phyloP scores from a whole-genome alignment of 2,113 vertebrate species.

The Empidonax alnorum region DNA sequence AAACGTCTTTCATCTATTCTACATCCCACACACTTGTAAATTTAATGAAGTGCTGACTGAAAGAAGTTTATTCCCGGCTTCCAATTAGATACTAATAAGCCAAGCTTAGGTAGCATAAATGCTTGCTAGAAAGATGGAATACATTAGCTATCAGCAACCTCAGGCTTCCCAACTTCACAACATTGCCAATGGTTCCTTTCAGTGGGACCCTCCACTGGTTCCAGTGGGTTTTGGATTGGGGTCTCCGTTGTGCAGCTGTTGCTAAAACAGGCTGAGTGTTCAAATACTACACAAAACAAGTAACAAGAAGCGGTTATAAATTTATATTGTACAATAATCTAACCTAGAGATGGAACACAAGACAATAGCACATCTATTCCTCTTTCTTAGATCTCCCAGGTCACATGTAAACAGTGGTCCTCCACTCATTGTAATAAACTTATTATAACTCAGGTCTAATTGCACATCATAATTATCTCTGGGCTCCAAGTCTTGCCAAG shows the following conservation, averaged over 20 bases:
- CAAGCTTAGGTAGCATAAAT: neutral
- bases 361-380: neutral
- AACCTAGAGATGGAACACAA: neutral
- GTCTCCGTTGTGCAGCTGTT: neutral
- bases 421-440: neutral
- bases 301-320: neutral
- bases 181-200: neutral
- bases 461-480: neutral
- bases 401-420: neutral
- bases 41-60: constrained; percentile 14
- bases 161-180: neutral
- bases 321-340: neutral
- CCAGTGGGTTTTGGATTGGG: neutral
- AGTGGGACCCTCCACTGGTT: neutral
- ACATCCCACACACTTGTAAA: constrained; percentile 7
- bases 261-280: neutral
- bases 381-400: neutral
- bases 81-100: neutral
- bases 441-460: neutral
- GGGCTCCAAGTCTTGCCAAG: neutral
- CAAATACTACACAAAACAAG: neutral
- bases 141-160: neutral
- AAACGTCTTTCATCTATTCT: neutral
- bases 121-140: neutral
- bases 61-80: constrained; percentile 1